Percentiles rank a stretch among this genome's conserved stretches.
phyloP scores from a whole-genome alignment of 2,113 vertebrate genomes.

The Stictonetta naevosa region DNA sequence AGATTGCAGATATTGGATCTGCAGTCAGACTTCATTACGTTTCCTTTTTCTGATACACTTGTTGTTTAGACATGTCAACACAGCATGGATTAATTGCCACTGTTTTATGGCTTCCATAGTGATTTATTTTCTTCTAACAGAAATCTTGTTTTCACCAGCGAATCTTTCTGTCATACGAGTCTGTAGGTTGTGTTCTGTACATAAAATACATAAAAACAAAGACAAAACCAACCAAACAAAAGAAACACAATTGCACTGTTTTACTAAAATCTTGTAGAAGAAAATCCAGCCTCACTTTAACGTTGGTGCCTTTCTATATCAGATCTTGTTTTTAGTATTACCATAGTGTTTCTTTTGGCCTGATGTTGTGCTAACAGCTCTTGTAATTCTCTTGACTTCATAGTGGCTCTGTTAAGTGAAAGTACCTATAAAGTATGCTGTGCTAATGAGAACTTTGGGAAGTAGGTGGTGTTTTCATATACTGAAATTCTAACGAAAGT shows the following conservation, averaged over 20 bases:
- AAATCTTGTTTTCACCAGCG: background rate
- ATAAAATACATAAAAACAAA: background rate
- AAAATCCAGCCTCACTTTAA: background rate
- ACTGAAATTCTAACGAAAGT: background rate
- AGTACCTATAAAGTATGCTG: background rate
- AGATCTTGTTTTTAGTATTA: background rate
- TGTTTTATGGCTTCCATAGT: background rate
- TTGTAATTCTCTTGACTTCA: background rate
- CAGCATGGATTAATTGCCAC: background rate
- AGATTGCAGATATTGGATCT: background rate
- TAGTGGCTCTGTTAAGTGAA: background rate
- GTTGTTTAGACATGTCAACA: background rate
- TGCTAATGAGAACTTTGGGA: background rate
- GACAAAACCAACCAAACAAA: background rate
- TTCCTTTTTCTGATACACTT: background rate
- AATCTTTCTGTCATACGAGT: background rate
- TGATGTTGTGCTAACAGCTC: background rate
- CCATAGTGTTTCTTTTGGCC: background rate
- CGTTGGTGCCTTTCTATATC: background rate
- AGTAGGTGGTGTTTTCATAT: background rate
- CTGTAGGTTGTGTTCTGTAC: background rate
- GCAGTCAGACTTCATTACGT: background rate
- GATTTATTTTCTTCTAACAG: background rate
- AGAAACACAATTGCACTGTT: background rate
- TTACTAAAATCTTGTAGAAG: background rate